Evolutionary conservation across 2,888 invertebrate genomes (phyloP), one percentile per base, ranked within the genome.

Genomic region (Leucoma salicis): DNA sequence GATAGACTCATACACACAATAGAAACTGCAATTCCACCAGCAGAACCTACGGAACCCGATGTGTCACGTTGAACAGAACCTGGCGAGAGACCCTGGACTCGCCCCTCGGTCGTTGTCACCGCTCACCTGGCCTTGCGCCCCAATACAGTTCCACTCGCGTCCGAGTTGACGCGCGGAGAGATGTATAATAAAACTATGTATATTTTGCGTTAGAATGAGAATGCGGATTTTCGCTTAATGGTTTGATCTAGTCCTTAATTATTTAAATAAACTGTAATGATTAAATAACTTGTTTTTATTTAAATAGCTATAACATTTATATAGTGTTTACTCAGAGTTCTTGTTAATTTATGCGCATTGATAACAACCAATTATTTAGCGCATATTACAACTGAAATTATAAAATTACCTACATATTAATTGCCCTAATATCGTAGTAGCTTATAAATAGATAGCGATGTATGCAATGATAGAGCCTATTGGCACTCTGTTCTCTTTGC

Each of bases 1-100:
- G 98, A 99, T 84, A 95, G 96, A 81, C 92, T 99, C 50, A 96
- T 99, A 66, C 91, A 93, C 65, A 95, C 82, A 21, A 82, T 89
- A 78, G 89, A 89, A 63, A 77, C 74, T 18, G 85, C 85, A 16
- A 73, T 70, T 46, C 57, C 76, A 40, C 63, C 74, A 4, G 54
- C 63, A 37, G 67, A 70, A 33, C 57, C 67, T 28, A 64, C 74
- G 47, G 85, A 88, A 60, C 80, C 81, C n/a, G 87, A 87, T 50
- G 85, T 87, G 59, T 87, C 87, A 52, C 88, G 88, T 72, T 87
- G 88, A 87, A 75, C 78, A 57, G 36, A 38, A 42, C 12, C 28
- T 47, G 64, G 70, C 75, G 73, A 76, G 76, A 67, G 68, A 71
- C 71, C 64, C 69, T 80, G 85, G 85, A 82, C 78, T 82, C 77